A percentile compares a stretch with the other conserved stretches of the same genome.
These are phyloP conservation scores for Nomada fucata DNA, from an alignment of 2,888 invertebrate species.

Conservation along the genomic window DNA sequence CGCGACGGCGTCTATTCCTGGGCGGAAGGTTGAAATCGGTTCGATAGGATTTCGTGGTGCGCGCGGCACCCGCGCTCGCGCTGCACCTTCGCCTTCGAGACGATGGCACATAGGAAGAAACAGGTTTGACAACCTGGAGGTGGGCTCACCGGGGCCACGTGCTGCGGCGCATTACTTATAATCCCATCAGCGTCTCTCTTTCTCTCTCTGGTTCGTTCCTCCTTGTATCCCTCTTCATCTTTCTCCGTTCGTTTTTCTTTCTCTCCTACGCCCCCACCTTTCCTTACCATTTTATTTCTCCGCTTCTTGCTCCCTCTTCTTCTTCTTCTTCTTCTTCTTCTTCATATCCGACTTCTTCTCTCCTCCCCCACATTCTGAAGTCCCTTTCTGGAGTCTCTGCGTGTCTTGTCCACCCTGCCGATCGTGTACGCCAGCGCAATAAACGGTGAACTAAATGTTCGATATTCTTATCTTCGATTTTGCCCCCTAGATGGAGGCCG, in stretches of 20 bases:
- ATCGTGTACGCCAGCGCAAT: conserved; percentile 42
- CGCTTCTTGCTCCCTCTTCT: conserved; percentile 40
- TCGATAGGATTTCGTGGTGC: conserved; percentile 67
- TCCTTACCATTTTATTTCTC: conserved; percentile 33
- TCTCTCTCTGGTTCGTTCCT: conserved; percentile 44
- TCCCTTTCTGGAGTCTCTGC: conserved; percentile 41
- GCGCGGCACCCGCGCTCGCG: conserved; percentile 64
- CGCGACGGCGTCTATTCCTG: conserved; percentile 46
- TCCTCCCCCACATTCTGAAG: conserved; percentile 59
- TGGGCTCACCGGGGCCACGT: conserved; percentile 81
- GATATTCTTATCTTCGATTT: conserved; percentile 45
- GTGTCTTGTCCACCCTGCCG: conserved; percentile 46
- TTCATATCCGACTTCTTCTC: conserved; percentile 46
- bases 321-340: conserved; percentile 39
- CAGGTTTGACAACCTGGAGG: conserved; percentile 83
- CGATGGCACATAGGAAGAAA: conserved; percentile 77
- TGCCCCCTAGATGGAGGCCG: neutral
- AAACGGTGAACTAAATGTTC: conserved; percentile 54
- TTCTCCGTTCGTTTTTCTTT: conserved; percentile 26
- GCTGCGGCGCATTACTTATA: conserved; percentile 83
- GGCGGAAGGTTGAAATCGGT: conserved; percentile 71
- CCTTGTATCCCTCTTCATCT: conserved; percentile 21
- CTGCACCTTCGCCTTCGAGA: conserved; percentile 72
- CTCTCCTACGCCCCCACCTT: conserved; percentile 44
- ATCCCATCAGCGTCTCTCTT: conserved; percentile 81